phyloP scores from a whole-genome alignment of 1,140 invertebrate species.

The Bombus terrestris region DNA sequence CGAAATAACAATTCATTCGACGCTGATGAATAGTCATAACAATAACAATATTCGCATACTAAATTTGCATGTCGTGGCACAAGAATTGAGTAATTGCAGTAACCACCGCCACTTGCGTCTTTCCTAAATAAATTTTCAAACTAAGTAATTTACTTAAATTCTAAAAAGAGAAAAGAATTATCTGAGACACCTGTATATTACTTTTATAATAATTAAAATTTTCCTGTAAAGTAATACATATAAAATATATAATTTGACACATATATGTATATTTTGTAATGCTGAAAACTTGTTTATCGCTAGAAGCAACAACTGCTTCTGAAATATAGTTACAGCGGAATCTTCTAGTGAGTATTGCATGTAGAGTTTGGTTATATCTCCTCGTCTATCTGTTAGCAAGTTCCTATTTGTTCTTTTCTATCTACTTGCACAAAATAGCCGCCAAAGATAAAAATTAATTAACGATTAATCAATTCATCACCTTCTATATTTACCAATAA shows the following conservation, averaged over 20 bases:
- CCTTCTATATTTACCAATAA: neutral
- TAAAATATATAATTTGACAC: constrained; percentile 19
- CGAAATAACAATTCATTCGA: neutral
- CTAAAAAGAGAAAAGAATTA: neutral
- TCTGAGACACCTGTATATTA: neutral
- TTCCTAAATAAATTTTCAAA: neutral
- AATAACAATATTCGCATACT: constrained; percentile 27
- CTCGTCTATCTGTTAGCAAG: neutral
- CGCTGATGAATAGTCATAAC: constrained; percentile 40
- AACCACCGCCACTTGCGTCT: neutral
- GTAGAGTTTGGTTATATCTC: neutral
- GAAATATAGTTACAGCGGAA: constrained; percentile 12
- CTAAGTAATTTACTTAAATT: constrained; percentile 15
- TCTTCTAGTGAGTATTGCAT: constrained; percentile 29
- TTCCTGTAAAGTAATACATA: constrained; percentile 19
- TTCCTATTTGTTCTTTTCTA: neutral
- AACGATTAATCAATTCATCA: neutral
- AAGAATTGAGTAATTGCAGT: constrained; percentile 1
- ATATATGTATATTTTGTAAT: constrained; percentile 3
- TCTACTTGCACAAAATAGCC: neutral
- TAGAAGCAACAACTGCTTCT: neutral
- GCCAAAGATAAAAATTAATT: neutral
- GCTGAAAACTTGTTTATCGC: neutral
- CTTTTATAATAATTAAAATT: neutral
- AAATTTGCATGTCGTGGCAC: constrained; percentile 10